Evolutionary conservation across 1,140 invertebrate species (phyloP), one percentile per base, ranked within the genome.

Genomic region (Plutomurus gul): DNA sequence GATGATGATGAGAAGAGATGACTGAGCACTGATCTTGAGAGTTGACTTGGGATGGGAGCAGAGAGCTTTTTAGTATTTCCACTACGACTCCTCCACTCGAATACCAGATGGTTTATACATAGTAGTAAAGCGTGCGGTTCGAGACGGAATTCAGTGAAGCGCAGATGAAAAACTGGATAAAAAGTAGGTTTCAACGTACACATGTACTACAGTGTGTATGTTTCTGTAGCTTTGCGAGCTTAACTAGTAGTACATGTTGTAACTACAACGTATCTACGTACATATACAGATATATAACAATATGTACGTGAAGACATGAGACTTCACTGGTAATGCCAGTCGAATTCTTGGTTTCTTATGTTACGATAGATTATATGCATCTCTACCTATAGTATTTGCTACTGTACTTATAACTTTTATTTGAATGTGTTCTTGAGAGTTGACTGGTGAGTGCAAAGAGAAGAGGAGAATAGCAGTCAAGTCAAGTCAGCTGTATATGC

Each of bases 91-190:
- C 39, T 10, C 39, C n/a, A 43, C 39, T 43, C n/a, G 39, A 43
- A 43, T 43, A 27, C 22, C 56, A 65, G 56, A 65, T 65, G 51
- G 30, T 65, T 30, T 65, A 65, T n/a, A 51, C 8, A 51, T 22
- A 22, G n/a, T n/a, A n/a, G n/a, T n/a, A 33, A 65, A 65, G 56
- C 56, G 56, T 65, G 56, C 56, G 56, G 56, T 65, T 65, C 27
- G 25, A n/a, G 56, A 65, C 27, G 56, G 56, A 65, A 65, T 65
- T 65, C 56, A 65, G 56, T 65, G 27, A 8, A 65, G 56, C 56
- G 36, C 27, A 65, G 56, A 65, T 65, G 56, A 65, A 65, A 65
- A 65, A 65, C 56, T 65, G 56, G 56, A 65, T 65, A 65, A 65
- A 65, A 60, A 36, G 16, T 33, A 27, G 13, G 51, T 27, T 30